Base-by-base conservation (phyloP, 2,888 invertebrate species). In the Hirtodrosophila trivittata region DNA sequence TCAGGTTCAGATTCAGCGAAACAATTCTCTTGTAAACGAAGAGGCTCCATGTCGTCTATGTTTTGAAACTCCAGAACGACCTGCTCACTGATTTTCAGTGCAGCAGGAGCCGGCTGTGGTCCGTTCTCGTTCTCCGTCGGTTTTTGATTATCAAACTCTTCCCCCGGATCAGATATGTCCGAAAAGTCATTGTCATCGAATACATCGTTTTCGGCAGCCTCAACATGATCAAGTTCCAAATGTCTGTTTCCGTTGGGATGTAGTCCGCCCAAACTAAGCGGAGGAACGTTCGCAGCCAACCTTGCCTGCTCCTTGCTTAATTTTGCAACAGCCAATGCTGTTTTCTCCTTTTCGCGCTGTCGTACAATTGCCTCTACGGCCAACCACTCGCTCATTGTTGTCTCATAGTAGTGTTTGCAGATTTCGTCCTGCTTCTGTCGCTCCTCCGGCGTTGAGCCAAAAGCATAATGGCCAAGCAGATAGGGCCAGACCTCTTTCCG, bases 371-470 rank as follows among this genome's bases (percentile, higher is more conserved):
- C 97, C 89, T 98, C 98, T 0, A 98, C 97, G 0, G 97, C 97
- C 66, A 97, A 90, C 98, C 98, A 98, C 89, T 98, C 97, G 0
- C 97, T 96, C 96, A 98, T 97, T 0, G 95, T 95, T 6, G 95
- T 95, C 89, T 98, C 97, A 82, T 97, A 97, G 63, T 94, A 93
- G 38, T 95, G 94, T 64, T 94, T 93, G 28, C 94, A 94, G 39
- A 93, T 92, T 57, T 92, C 92, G 74, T 95, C 94, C 64, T 94
- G 92, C 74, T 94, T 94, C 1, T 89, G 88, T 6, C 95, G 92
- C 67, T 95, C 94, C 58, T 93, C 93, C 0, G 91, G 86, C 18
- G 94, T 94, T 80, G 95, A 94, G 9, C 95, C 95, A 88, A 96
- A 96, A 57, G 93, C 88, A 16, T 97, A 96, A 90, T 97, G 96